Base-by-base conservation (phyloP, 2,113 vertebrate genomes). In the Scytalopus superciliaris region DNA sequence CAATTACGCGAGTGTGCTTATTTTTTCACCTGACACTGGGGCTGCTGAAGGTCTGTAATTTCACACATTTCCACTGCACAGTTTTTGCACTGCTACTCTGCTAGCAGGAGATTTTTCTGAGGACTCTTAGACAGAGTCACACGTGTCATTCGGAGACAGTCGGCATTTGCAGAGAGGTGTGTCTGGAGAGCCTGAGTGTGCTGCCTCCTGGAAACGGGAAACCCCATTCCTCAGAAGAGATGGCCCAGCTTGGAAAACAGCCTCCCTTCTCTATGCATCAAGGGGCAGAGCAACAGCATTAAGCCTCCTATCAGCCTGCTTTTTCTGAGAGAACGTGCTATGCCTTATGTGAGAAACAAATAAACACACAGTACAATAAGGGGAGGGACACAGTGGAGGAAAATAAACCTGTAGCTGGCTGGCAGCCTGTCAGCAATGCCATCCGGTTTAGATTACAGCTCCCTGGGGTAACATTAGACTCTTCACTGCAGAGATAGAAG, bases 361-460 rank as follows among this genome's bases (percentile, higher is more conserved):
- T 39, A 60, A 76, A 68, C 23, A 62, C 45, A 5, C 79, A 42
- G 62, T n/a, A 89, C 76, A 88, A 84, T 44, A 60, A 68, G 62
- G n/a, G 88, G 57, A 96, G 83, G 53, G 76, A 66, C 22, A n/a
- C 0, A 0, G 6, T 21, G 31, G 64, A 87, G 88, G 87, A 82
- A 97, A 93, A 94, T 11, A 84, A 95, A 82, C 84, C 93, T 92
- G 45, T 1, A 81, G 45, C 83, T 91, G 93, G 76, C 94, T 75
- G 76, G 79, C 85, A 95, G 92, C 72, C 90, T 1, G 25, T 59
- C 85, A 90, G 88, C 90, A 75, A 66, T 89, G 73, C 90, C 83
- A 82, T 42, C 83, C 30, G 14, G 83, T 84, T 92, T 92, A 45
- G 66, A 76, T 97, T 97, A 96, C 96, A 82, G 88, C 83, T 96